Evolutionary conservation across 1,140 invertebrate genomes (phyloP).

Genomic region (Xylocopa sonorina): DNA sequence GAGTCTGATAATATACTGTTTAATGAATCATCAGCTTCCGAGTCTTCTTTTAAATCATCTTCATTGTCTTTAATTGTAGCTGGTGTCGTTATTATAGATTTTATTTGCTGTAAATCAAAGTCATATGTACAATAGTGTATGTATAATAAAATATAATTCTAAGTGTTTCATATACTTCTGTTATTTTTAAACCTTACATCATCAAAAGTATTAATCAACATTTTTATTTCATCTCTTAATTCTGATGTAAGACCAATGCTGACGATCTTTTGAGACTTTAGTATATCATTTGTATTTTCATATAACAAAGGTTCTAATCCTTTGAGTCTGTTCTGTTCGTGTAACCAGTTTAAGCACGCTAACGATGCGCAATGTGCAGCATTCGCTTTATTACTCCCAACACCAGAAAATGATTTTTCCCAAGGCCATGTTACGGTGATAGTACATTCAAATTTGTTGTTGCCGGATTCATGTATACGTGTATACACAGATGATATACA

Average conservation of each 20-base stretch:
- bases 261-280: slow-evolving; percentile 1
- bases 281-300: slow-evolving; percentile 14
- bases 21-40: background rate
- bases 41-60: background rate
- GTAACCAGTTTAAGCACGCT: slow-evolving; percentile 72
- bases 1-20: too few species aligned
- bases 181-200: slow-evolving; percentile 49
- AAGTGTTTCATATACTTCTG: slow-evolving; percentile 2
- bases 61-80: background rate
- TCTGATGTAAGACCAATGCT: slow-evolving; percentile 58
- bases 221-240: slow-evolving; percentile 51
- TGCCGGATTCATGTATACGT: background rate
- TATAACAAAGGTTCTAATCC: slow-evolving; percentile 62
- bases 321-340: slow-evolving; percentile 57
- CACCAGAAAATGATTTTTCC: slow-evolving; percentile 57
- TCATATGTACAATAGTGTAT: slow-evolving; percentile 7
- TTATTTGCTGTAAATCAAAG: slow-evolving; percentile 54
- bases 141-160: slow-evolving; percentile 15
- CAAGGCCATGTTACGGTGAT: slow-evolving; percentile 73
- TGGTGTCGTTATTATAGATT: slow-evolving; percentile 10
- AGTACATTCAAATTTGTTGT: slow-evolving; percentile 52
- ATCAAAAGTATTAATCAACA: slow-evolving; percentile 65
- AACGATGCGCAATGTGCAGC: slow-evolving; percentile 56
- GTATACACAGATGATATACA: slow-evolving; percentile 18
- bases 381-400: slow-evolving; percentile 57